Evolutionary conservation across 2,888 invertebrate species (phyloP).

Genomic region (Scaptomyza caliginosa): DNA sequence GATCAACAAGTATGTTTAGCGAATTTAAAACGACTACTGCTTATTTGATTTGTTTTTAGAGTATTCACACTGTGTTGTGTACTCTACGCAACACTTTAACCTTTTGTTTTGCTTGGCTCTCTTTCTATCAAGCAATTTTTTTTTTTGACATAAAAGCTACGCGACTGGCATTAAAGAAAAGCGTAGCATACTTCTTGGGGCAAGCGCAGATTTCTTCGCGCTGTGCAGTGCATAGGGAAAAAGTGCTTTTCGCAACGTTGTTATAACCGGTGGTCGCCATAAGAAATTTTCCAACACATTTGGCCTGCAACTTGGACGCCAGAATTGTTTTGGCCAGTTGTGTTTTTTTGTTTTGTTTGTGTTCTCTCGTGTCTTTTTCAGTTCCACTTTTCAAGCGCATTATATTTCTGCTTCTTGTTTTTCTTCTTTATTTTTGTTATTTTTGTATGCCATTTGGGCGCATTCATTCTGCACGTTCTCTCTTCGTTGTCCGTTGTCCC

Average conservation of each 20-base stretch:
- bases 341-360: conserved; percentile 20
- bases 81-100: background rate
- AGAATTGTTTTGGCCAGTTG: conserved; percentile 70
- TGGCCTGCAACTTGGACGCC: conserved; percentile 58
- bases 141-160: conserved; percentile 74
- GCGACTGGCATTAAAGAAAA: conserved; percentile 73
- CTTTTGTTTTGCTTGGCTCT: conserved; percentile 6
- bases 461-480: conserved; percentile 33
- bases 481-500: conserved; percentile 65
- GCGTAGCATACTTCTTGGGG: conserved; percentile 68
- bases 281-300: conserved; percentile 78
- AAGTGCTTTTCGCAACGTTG: conserved; percentile 61
- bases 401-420: conserved; percentile 7
- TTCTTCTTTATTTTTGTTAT: conserved; percentile 17
- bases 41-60: background rate
- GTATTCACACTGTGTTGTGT: conserved; percentile 2
- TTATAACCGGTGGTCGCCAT: conserved; percentile 56
- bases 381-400: background rate
- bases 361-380: background rate
- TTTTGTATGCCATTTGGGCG: conserved; percentile 36
- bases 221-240: conserved; percentile 19
- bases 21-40: background rate
- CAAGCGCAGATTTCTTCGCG: conserved; percentile 45
- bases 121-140: conserved; percentile 34
- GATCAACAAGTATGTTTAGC: background rate